phyloP scores from a whole-genome alignment of 1,140 invertebrate species.

The Drosophila lacteicornis region DNA sequence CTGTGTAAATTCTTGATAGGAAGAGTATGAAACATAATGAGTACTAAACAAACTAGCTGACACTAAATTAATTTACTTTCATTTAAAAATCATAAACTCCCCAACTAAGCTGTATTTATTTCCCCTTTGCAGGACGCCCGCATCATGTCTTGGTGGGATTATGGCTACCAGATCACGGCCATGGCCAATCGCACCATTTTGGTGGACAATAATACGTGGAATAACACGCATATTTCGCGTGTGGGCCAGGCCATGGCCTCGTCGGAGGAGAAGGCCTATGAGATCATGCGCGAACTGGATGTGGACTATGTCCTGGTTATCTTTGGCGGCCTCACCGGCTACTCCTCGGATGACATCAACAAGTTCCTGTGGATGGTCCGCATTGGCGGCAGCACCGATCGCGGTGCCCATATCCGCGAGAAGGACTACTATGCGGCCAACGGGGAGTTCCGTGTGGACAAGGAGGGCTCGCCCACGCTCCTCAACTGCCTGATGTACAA shows the following conservation, averaged over 20 bases:
- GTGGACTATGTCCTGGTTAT: constrained; percentile 99
- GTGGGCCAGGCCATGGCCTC: constrained; percentile 99
- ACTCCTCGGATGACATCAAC: constrained; percentile 99
- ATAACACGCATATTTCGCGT: constrained; percentile 98
- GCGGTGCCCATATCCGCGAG: constrained; percentile 97
- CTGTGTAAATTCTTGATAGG: constrained; percentile 73
- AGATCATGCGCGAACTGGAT: constrained; percentile 98
- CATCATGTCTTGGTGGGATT: constrained; percentile 99
- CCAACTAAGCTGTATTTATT: neutral
- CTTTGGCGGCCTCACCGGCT: constrained; percentile 99
- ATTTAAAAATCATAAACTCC: too few relatives aligned
- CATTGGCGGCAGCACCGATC: constrained; percentile 98
- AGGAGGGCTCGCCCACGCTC: constrained; percentile 93
- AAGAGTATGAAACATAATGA: constrained; percentile 84
- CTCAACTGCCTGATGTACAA: constrained; percentile 98
- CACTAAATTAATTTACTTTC: neutral
- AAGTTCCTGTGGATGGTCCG: constrained; percentile 99
- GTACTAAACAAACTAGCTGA: constrained; percentile 70
- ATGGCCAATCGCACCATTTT: constrained; percentile 99
- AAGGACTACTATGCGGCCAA: constrained; percentile 97
- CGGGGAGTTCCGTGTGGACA: constrained; percentile 97
- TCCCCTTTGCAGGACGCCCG: constrained; percentile 90
- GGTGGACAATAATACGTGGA: constrained; percentile 99
- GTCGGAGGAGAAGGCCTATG: constrained; percentile 97
- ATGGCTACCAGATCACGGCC: constrained; percentile 99